Evolutionary conservation across 2,888 invertebrate genomes (phyloP).

Genomic region (Maniola hyperantus): DNA sequence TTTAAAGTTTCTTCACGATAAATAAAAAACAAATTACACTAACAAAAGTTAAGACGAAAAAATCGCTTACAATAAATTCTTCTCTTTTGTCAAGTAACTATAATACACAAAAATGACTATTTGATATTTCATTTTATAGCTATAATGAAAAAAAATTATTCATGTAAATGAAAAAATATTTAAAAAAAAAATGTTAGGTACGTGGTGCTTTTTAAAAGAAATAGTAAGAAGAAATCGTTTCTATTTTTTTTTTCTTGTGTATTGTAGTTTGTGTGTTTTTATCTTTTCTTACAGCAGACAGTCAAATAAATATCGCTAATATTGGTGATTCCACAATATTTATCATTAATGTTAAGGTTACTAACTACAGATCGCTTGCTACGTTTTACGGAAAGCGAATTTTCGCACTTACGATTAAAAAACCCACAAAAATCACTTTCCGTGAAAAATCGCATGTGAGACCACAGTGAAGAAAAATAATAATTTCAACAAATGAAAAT

Average conservation of each 20-base stretch:
- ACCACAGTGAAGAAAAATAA: too few relatives aligned
- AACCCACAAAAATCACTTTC: too few relatives aligned
- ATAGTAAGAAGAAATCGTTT: not conserved
- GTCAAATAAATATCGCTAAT: not conserved
- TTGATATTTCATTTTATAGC: not conserved
- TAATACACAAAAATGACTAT: not conserved
- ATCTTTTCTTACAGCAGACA: not conserved
- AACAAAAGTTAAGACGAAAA: constrained; percentile 6
- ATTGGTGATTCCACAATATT: not conserved
- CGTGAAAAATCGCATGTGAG: too few relatives aligned
- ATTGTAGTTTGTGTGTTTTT: not conserved
- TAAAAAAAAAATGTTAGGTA: constrained; percentile 10
- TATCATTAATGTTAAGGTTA: too few relatives aligned
- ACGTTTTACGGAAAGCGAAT: too few relatives aligned
- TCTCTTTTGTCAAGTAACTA: not conserved
- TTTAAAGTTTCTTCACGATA: constrained; percentile 26
- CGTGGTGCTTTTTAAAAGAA: not conserved
- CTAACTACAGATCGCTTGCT: too few relatives aligned
- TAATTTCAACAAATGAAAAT: not conserved
- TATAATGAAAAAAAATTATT: not conserved
- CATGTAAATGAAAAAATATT: constrained; percentile 6
- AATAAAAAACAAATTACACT: not conserved
- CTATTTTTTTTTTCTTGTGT: not conserved
- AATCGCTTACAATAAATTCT: not conserved
- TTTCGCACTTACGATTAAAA: too few relatives aligned